These are phyloP conservation scores for Excalfactoria chinensis DNA, from an alignment of 2,113 vertebrate species.

Conservation along the genomic window DNA sequence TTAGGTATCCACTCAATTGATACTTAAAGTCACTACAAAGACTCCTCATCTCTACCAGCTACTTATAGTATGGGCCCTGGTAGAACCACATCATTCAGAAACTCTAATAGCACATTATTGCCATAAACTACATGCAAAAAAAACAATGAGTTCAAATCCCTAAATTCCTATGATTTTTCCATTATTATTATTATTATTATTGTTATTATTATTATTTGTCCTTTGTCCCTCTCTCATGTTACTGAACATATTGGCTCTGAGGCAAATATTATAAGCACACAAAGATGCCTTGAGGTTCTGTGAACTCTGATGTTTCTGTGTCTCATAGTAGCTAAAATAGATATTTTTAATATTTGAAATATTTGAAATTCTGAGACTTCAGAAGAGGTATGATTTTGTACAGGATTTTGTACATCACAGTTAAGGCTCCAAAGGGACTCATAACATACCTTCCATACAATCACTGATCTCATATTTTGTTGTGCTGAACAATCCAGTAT, in stretches of 20 bases:
- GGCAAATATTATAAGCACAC: neutral
- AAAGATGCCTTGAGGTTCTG: neutral
- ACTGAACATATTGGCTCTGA: neutral
- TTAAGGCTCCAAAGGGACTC: neutral
- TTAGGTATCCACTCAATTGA: neutral
- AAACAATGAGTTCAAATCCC: neutral
- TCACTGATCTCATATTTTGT: neutral
- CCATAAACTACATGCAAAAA: neutral
- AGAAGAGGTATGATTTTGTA: neutral
- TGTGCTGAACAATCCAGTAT: neutral
- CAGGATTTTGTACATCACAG: neutral
- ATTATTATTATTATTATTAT: too few species aligned
- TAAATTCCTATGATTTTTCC: neutral
- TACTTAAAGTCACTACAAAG: neutral
- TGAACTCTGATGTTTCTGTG: neutral
- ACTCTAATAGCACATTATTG: neutral
- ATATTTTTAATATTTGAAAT: neutral
- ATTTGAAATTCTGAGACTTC: neutral
- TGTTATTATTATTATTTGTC: too few species aligned
- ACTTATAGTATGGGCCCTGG: fast-evolving
- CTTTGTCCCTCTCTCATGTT: neutral
- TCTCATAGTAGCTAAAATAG: neutral
- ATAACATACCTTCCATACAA: neutral
- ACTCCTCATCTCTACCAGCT: neutral
- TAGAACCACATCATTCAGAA: neutral